phyloP scores from a whole-genome alignment of 2,888 invertebrate species.

The Pseudanteris insignis region DNA sequence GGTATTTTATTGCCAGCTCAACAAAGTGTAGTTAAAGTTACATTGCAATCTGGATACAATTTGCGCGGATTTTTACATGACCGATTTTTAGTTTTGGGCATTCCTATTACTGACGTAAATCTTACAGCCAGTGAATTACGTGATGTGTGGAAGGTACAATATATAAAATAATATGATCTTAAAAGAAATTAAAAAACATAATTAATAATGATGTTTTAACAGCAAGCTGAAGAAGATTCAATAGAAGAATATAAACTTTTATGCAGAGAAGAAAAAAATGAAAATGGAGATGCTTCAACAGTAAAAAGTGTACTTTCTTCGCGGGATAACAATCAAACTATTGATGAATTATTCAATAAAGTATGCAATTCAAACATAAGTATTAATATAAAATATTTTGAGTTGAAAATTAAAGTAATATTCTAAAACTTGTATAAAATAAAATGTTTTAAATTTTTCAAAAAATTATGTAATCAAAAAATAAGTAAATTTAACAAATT shows the following conservation, averaged over 20 bases:
- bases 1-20: conserved; percentile 77
- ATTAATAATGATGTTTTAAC: conserved; percentile 16
- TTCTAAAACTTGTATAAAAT: neutral
- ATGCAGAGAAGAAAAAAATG: conserved; percentile 69
- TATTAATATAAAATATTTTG: neutral
- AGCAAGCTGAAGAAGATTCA: conserved; percentile 68
- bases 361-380: conserved; percentile 44
- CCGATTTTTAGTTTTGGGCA: conserved; percentile 88
- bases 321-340: conserved; percentile 50
- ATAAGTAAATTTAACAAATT: conserved; percentile 48
- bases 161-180: no score
- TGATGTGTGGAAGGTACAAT: conserved; percentile 78
- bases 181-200: neutral
- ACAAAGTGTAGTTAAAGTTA: conserved; percentile 75
- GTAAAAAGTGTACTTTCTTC: conserved; percentile 48
- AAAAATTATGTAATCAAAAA: conserved; percentile 47
- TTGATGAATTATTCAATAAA: conserved; percentile 57
- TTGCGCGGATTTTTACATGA: conserved; percentile 78
- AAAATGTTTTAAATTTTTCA: neutral
- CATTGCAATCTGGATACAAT: conserved; percentile 79
- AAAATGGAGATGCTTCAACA: conserved; percentile 53
- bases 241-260: conserved; percentile 79
- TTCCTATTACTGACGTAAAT: conserved; percentile 72
- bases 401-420: neutral
- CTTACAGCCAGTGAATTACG: conserved; percentile 72